phyloP scores from a whole-genome alignment of 2,797 vertebrate species.

The Darevskia mixta region DNA sequence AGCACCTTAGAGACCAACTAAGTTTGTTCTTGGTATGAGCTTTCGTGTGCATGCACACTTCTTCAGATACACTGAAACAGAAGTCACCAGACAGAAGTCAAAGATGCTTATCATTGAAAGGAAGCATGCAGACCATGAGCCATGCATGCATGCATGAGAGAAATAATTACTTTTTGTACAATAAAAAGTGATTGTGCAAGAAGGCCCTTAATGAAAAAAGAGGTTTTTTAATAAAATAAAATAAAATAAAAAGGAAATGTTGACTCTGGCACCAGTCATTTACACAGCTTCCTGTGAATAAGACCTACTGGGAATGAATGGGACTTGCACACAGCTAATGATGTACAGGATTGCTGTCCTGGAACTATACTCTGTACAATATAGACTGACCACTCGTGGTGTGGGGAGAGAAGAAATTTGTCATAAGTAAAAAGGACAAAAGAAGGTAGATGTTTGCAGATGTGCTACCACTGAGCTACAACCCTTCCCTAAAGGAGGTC shows the following conservation, averaged over 20 bases:
- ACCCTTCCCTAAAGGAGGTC: no score
- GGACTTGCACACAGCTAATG: background rate
- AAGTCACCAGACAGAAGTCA: background rate
- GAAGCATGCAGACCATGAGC: background rate
- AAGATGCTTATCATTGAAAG: background rate
- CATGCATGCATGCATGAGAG: background rate
- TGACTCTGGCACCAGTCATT: background rate
- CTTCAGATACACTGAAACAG: no score
- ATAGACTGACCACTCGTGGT: background rate
- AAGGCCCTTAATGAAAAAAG: background rate
- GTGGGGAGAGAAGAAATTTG: no score
- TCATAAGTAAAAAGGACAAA: no score
- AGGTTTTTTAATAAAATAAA: background rate
- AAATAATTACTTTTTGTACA: background rate
- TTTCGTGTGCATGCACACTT: no score
- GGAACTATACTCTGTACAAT: background rate
- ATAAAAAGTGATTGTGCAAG: background rate
- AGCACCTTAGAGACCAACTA: no score
- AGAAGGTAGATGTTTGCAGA: no score
- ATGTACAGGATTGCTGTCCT: background rate
- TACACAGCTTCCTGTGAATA: background rate
- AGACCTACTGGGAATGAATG: background rate
- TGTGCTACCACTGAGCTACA: no score
- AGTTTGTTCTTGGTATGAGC: no score
- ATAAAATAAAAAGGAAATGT: background rate